These are phyloP conservation scores for Scotopteryx bipunctaria DNA, from an alignment of 2,888 invertebrate species.

Conservation along the genomic window DNA sequence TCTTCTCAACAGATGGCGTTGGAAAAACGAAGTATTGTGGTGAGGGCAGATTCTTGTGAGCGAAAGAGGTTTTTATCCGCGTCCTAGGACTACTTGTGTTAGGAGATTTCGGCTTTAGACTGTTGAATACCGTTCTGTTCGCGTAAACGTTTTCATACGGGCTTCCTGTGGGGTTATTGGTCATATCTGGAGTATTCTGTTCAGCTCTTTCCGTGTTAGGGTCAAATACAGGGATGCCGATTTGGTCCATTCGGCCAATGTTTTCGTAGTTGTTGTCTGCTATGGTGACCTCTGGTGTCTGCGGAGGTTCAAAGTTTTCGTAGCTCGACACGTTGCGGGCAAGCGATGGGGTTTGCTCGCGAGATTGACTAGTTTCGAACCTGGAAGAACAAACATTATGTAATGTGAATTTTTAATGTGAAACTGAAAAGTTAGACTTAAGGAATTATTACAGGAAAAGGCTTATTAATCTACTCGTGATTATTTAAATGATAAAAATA, in stretches of 20 bases:
- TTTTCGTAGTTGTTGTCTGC: conserved; percentile 63
- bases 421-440: too few species aligned
- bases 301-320: conserved; percentile 79
- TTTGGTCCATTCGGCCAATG: conserved; percentile 73
- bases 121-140: conserved; percentile 60
- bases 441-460: too few species aligned
- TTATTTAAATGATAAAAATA: too few species aligned
- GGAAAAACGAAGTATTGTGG: conserved; percentile 80
- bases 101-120: conserved; percentile 72
- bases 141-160: conserved; percentile 86
- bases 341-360: conserved; percentile 59
- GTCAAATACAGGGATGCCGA: conserved; percentile 74
- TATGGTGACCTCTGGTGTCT: conserved; percentile 64
- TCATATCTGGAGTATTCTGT: conserved; percentile 34
- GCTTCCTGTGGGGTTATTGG: conserved; percentile 47
- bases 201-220: conserved; percentile 59
- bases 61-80: conserved; percentile 84
- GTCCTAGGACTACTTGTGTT: conserved; percentile 83
- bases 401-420: too few species aligned
- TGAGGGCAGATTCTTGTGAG: conserved; percentile 75
- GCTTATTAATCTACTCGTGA: too few species aligned
- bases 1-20: conserved; percentile 63
- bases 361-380: conserved; percentile 76
- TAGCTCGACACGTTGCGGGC: conserved; percentile 78
- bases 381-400: conserved; percentile 62